A percentile compares a stretch with the other conserved stretches of the same genome.
phyloP scores from a whole-genome alignment of 1,140 invertebrate species.

The Drosophila nannoptera region DNA sequence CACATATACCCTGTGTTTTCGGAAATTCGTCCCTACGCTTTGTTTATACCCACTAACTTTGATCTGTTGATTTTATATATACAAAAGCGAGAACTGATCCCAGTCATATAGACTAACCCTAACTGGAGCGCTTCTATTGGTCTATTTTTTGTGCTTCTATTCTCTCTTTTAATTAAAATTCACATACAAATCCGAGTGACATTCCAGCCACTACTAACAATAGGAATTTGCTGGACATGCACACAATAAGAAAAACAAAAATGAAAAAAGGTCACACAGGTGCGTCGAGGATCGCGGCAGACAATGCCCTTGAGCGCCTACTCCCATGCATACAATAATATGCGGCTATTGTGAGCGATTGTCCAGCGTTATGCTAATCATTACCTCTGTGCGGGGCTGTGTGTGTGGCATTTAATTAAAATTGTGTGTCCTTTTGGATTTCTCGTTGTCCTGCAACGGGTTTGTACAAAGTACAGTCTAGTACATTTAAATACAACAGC shows the following conservation, averaged over 20 bases:
- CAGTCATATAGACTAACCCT: too few relatives aligned
- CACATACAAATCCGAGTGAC: constrained; percentile 36
- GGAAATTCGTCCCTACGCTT: neutral
- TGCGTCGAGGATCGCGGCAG: constrained; percentile 25
- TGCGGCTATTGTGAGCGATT: constrained; percentile 17
- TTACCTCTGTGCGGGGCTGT: constrained; percentile 41
- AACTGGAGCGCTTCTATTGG: neutral
- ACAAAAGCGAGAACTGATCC: too few relatives aligned
- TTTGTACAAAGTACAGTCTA: neutral
- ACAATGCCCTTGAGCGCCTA: neutral
- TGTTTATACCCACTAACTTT: neutral
- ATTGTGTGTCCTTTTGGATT: constrained; percentile 20
- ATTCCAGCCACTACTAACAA: constrained; percentile 37
- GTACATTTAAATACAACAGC: neutral
- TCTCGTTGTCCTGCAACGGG: neutral
- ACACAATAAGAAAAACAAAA: constrained; percentile 24
- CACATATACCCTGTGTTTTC: constrained; percentile 34
- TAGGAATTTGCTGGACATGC: constrained; percentile 46
- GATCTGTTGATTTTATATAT: too few relatives aligned
- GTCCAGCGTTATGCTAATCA: constrained; percentile 44
- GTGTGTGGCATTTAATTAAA: constrained; percentile 67
- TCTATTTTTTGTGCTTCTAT: neutral
- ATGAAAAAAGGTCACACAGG: constrained; percentile 31
- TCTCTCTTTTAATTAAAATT: constrained; percentile 58
- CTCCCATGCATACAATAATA: neutral